These are phyloP conservation scores for Lobophora halterata DNA, from an alignment of 2,888 invertebrate genomes.

Conservation along the genomic window DNA sequence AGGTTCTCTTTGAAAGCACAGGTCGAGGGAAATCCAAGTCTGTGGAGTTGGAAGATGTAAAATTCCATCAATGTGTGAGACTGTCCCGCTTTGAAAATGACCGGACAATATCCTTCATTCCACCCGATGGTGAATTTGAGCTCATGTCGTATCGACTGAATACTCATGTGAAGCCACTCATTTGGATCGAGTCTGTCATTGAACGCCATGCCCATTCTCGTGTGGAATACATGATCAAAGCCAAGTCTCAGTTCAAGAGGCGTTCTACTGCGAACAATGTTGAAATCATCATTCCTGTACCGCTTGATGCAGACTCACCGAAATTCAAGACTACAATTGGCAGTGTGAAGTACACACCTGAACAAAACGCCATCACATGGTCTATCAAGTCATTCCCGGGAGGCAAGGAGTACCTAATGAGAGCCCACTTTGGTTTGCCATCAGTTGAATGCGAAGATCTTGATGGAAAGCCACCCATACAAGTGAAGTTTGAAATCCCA, in stretches of 20 bases:
- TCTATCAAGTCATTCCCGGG: conserved; percentile 98
- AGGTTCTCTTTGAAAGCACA: conserved; percentile 98
- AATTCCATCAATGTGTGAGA: conserved; percentile 99
- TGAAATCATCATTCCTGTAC: conserved; percentile 97
- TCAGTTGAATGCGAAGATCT: conserved; percentile 96
- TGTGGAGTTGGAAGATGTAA: conserved; percentile 98
- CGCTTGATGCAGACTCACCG: conserved; percentile 98
- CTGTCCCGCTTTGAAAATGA: conserved; percentile 98
- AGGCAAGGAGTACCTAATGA: conserved; percentile 98
- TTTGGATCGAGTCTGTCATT: conserved; percentile 99
- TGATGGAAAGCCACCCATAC: conserved; percentile 98
- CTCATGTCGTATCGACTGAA: conserved; percentile 98
- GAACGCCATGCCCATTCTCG: conserved; percentile 98
- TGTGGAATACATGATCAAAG: conserved; percentile 99
- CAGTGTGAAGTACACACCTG: conserved; percentile 98
- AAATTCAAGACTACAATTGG: conserved; percentile 99
- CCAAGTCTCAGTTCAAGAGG: conserved; percentile 98
- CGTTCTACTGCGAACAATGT: conserved; percentile 99
- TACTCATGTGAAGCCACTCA: conserved; percentile 97
- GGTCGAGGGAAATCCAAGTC: conserved; percentile 98
- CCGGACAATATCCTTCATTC: conserved; percentile 98
- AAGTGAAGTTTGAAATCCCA: conserved; percentile 99
- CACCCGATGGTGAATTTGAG: conserved; percentile 99
- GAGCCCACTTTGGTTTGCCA: conserved; percentile 98
- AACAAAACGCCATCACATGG: conserved; percentile 98